Base-by-base conservation (phyloP, 2,113 vertebrate genomes). In the Acrocephalus arundinaceus region DNA sequence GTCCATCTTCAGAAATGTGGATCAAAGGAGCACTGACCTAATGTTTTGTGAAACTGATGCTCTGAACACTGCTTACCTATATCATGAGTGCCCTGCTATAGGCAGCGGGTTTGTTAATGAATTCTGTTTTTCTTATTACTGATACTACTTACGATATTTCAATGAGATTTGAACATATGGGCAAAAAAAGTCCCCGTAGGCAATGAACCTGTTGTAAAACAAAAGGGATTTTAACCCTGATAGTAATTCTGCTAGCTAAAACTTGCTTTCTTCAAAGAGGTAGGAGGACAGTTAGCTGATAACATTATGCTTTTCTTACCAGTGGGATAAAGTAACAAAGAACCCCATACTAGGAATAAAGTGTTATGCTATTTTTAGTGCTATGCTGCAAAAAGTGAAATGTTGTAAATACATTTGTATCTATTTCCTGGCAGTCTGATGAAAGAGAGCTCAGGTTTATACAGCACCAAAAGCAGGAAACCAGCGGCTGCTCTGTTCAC, bases 1-100 rank as follows among this genome's bases (percentile, higher is more conserved):
- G 92, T 94, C 94, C 94, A 86, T 97, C 96, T 97, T 95, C 94
- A 90, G 61, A 89, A 97, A 48, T 54, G 24, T 80, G 72, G 96
- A 93, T 93, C 96, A 94, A 96, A 96, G 93, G 93, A 93, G 83
- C 93, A 90, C 86, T 96, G 93, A 82, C 89, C 89, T 70, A 70
- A 94, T 96, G 46, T 95, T 90, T 89, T 85, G 82, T 79, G 95
- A 79, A 96, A 93, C 37, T 89, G 85, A 89, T 91, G 84, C 22
- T 68, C 59, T 78, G 88, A 92, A 72, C 57, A 78, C 45, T 30
- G 27, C 68, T 72, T 57, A 51, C 11, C 31, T 92, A 17, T 72
- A 90, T 82, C 83, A 89, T 24, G n/a, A 75, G 30, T 45, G 66
- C n/a, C 16, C 81, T 87, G 70, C 75, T 93, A 39, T 76, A 71